These are phyloP conservation scores for Corapipo altera DNA, from an alignment of 2,113 vertebrate species.

Conservation along the genomic window DNA sequence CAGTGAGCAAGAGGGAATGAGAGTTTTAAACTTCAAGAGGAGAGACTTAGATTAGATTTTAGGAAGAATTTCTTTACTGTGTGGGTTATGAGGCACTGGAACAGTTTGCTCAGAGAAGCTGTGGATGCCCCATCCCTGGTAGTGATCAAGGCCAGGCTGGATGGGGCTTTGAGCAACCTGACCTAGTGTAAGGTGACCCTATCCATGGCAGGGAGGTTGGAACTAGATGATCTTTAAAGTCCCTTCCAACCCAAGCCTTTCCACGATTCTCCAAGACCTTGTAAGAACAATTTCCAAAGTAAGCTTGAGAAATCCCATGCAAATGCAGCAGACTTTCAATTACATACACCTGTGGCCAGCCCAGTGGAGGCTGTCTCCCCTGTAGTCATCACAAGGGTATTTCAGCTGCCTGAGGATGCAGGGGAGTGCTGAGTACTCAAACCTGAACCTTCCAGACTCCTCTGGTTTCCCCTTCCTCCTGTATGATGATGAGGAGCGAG, in stretches of 20 bases:
- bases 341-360: neutral
- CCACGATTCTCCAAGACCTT: neutral
- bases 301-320: neutral
- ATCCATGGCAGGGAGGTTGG: neutral
- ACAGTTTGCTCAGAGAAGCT: neutral
- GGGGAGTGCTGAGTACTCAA: neutral
- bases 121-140: neutral
- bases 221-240: neutral
- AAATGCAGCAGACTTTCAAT: neutral
- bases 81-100: neutral
- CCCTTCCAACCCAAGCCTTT: neutral
- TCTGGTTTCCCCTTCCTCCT: neutral
- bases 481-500: rapidly evolving
- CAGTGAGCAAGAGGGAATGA: neutral
- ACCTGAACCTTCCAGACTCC: neutral
- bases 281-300: neutral
- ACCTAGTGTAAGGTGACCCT: neutral
- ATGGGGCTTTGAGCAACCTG: neutral
- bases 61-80: neutral
- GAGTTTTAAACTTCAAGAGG: neutral
- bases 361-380: neutral
- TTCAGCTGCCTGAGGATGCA: neutral
- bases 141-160: neutral
- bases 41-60: neutral
- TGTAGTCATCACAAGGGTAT: neutral